Evolutionary conservation across 2,888 invertebrate species (phyloP).

Genomic region (Acleris holmiana): DNA sequence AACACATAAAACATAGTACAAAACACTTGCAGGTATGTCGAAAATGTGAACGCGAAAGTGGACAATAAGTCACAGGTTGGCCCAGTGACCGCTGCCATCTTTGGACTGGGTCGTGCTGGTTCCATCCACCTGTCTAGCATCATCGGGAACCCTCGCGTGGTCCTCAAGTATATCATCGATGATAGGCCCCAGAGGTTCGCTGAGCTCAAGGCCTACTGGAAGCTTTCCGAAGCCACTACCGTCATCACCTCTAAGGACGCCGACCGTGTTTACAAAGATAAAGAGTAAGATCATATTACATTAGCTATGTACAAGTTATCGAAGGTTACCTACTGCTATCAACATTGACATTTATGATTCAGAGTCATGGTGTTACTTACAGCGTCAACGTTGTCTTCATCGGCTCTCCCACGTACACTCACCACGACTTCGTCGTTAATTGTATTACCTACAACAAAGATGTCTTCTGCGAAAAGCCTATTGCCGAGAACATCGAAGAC

Average conservation of each 20-base stretch:
- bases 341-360: background rate
- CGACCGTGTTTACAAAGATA: constrained; percentile 78
- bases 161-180: constrained; percentile 84
- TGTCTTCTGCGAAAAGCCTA: constrained; percentile 89
- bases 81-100: constrained; percentile 78
- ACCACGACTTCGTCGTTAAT: constrained; percentile 81
- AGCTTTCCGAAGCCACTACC: constrained; percentile 66
- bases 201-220: constrained; percentile 78
- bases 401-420: constrained; percentile 85
- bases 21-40: constrained; percentile 63
- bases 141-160: constrained; percentile 71
- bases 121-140: constrained; percentile 84
- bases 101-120: constrained; percentile 86
- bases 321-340: constrained; percentile 46
- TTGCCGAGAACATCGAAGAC: constrained; percentile 81
- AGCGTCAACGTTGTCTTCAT: constrained; percentile 83
- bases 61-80: constrained; percentile 46
- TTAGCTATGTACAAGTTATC: constrained; percentile 14
- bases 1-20: background rate
- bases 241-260: constrained; percentile 78
- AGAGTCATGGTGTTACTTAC: constrained; percentile 11
- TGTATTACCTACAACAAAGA: constrained; percentile 84
- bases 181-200: constrained; percentile 72
- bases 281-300: constrained; percentile 62
- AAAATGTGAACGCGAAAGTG: constrained; percentile 62